Base-by-base conservation (phyloP, 2,113 vertebrate genomes). In the Kryptolebias marmoratus region DNA sequence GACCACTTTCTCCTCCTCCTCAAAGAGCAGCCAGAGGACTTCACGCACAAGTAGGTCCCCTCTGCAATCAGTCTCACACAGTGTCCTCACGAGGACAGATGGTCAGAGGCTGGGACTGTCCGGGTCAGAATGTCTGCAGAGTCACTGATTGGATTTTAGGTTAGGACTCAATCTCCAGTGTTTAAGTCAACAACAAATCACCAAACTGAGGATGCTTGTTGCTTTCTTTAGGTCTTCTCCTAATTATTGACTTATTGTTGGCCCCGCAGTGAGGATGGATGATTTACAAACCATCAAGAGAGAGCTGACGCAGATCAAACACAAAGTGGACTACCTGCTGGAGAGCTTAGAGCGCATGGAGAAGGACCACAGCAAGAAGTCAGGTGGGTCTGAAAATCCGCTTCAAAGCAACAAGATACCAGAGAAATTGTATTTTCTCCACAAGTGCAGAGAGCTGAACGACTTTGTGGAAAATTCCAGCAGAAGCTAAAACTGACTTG, bases 211-310 rank as follows among this genome's bases (percentile, higher is more conserved):
- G 32, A 36, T 36, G 7, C 32, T 3, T 36, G 32, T 36, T 36
- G 32, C 32, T 36, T 36, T 36, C 32, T 36, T 36, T 36, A 36
- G 32, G 32, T 36, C 32, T 36, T 36, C 32, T 36, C 32, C 48
- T 36, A 61, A 36, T 28, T 11, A 55, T 4, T 22, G 11, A 10
- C 1, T 8, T 11, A 1, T 18, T 48, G 3, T 13, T 11, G 50
- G 28, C 15, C 52, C 63, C 78, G 57, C 77, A 96, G 96, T 96
- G 92, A 96, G 94, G 90, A 90, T 86, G 2, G 95, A 96, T 68
- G 95, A 96, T 39, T 91, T 96, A 71, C 95, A 96, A 89, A 92
- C 94, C 74, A 95, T 97, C 79, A 97, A 97, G 89, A 95, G 94
- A 77, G 96, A 96, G 65, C 91, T 97, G 71, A 94, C 94, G 6